A percentile compares a stretch with the other conserved stretches of the same genome.
phyloP scores from a whole-genome alignment of 2,113 vertebrate species.

The Loxodonta africana region DNA sequence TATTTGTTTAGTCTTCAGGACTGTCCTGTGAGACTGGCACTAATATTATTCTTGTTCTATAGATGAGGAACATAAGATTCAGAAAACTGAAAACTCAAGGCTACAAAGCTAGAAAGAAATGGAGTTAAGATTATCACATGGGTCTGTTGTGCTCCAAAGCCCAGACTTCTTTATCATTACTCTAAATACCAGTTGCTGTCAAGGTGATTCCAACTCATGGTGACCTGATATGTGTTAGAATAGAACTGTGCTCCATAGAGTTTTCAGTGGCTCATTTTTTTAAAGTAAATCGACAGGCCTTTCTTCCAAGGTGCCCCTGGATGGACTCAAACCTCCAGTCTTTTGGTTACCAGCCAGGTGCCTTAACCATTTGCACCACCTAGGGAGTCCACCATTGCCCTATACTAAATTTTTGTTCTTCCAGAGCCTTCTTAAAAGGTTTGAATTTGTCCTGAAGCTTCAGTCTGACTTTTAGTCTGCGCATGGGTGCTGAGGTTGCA shows the following conservation, averaged over 20 bases:
- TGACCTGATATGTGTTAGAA: background rate
- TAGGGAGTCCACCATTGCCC: background rate
- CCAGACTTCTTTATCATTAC: background rate
- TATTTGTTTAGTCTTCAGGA: background rate
- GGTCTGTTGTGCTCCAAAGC: background rate
- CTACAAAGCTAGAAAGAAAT: slow-evolving; percentile 16
- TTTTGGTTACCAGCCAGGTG: background rate
- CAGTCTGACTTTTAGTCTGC: background rate
- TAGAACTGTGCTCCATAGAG: background rate
- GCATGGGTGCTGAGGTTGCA: background rate
- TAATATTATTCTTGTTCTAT: background rate
- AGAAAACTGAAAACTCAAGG: slow-evolving; percentile 24
- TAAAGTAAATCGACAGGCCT: background rate
- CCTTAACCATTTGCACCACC: background rate
- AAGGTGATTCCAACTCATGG: background rate
- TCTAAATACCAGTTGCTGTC: background rate
- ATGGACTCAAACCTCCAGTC: background rate
- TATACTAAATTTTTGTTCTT: background rate
- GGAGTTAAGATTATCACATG: background rate
- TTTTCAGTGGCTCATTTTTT: background rate
- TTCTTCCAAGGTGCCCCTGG: background rate
- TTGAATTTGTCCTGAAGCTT: background rate
- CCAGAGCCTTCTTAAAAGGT: slow-evolving; percentile 22
- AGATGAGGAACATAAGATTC: slow-evolving; percentile 7
- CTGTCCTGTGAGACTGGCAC: background rate